phyloP scores from a whole-genome alignment of 2,113 vertebrate species.

The Xyliphius kryptos region DNA sequence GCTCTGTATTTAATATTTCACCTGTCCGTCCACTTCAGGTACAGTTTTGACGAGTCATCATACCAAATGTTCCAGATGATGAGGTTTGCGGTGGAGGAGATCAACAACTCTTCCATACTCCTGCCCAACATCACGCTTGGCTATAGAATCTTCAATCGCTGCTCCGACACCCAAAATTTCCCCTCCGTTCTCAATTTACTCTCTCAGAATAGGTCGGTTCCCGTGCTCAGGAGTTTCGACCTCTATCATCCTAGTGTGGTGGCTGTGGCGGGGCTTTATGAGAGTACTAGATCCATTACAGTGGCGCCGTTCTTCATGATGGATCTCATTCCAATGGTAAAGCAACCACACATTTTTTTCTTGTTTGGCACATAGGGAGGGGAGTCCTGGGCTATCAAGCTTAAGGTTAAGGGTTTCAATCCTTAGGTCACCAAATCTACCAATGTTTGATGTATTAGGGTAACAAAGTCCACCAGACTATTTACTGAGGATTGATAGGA shows the following conservation, averaged over 20 bases:
- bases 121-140: slow-evolving; percentile 76
- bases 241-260: slow-evolving; percentile 46
- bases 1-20: neutral
- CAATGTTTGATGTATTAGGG: too few relatives aligned
- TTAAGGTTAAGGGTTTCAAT: too few relatives aligned
- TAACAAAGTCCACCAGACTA: too few relatives aligned
- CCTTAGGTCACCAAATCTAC: too few relatives aligned
- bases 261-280: slow-evolving; percentile 62
- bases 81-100: slow-evolving; percentile 72
- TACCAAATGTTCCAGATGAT: slow-evolving; percentile 71
- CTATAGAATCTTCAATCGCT: slow-evolving; percentile 72
- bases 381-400: too few relatives aligned
- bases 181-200: slow-evolving; percentile 55
- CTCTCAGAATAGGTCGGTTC: slow-evolving; percentile 38
- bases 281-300: slow-evolving; percentile 46
- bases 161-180: slow-evolving; percentile 57
- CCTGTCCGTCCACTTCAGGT: slow-evolving; percentile 27
- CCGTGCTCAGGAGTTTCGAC: slow-evolving; percentile 12
- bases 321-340: slow-evolving; percentile 72
- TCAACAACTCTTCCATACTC: slow-evolving; percentile 74
- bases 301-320: slow-evolving; percentile 61
- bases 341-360: neutral
- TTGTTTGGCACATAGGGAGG: too few relatives aligned
- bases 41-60: slow-evolving; percentile 46
- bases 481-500: neutral